Evolutionary conservation across 2,888 invertebrate genomes (phyloP).

Genomic region (Melieria omissa): DNA sequence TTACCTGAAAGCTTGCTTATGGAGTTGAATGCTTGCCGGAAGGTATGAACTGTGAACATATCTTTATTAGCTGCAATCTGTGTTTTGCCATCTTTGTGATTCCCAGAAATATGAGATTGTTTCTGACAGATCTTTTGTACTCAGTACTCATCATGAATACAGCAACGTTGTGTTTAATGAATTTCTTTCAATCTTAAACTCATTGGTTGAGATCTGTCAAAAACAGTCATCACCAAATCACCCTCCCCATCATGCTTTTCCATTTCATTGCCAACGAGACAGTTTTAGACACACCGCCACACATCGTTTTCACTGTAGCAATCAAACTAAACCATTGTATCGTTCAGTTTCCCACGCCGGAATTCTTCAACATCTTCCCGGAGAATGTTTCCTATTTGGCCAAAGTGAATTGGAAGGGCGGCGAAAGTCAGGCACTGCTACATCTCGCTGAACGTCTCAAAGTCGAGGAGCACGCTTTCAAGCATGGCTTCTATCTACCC

Average conservation of each 20-base stretch:
- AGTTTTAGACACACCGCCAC: not conserved
- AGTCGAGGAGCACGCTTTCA: constrained; percentile 70
- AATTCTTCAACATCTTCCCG: constrained; percentile 70
- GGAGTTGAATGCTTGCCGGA: constrained; percentile 69
- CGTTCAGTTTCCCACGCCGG: constrained; percentile 69
- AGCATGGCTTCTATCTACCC: constrained; percentile 73
- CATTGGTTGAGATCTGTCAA: not conserved
- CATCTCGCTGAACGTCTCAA: constrained; percentile 71
- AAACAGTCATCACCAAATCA: not conserved
- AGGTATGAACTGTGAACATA: constrained; percentile 57
- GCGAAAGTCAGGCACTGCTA: constrained; percentile 73
- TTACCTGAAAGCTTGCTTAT: constrained; percentile 67
- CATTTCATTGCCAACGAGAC: not conserved
- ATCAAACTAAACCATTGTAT: not conserved
- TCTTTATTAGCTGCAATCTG: not conserved
- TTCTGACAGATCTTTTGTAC: too few species aligned
- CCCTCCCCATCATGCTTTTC: too few species aligned
- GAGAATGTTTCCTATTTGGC: constrained; percentile 62
- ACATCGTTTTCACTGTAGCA: not conserved
- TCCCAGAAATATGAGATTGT: not conserved
- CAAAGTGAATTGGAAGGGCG: constrained; percentile 73
- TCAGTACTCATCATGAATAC: too few species aligned
- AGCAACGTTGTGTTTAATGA: too few species aligned
- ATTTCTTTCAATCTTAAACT: too few species aligned
- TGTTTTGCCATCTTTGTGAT: not conserved